Evolutionary conservation across 2,113 vertebrate species (phyloP).

Genomic region (Brienomyrus brachyistius): DNA sequence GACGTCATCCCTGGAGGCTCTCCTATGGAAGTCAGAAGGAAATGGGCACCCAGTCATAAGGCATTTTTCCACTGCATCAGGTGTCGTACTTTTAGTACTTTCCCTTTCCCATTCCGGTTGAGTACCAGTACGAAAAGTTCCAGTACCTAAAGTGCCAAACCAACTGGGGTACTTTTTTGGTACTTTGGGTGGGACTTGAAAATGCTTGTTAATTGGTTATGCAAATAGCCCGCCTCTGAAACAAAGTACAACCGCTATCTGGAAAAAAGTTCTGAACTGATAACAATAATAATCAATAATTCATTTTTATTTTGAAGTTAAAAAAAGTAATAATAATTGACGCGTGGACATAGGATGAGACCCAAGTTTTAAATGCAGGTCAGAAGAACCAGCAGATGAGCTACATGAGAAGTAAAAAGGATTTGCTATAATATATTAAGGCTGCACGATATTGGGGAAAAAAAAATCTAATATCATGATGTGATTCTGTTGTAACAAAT

Average conservation of each 20-base stretch:
- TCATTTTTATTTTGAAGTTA: too few relatives aligned
- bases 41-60: neutral
- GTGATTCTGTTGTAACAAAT: neutral
- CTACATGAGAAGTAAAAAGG: neutral
- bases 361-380: neutral
- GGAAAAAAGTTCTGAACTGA: neutral
- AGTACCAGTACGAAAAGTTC: neutral
- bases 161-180: neutral
- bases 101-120: neutral
- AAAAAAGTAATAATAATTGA: neutral
- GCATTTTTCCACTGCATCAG: neutral
- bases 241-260: neutral
- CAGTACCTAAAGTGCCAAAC: neutral
- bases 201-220: neutral
- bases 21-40: slow-evolving; percentile 36
- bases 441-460: neutral
- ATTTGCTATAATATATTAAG: neutral
- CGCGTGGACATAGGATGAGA: neutral
- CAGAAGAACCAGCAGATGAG: neutral
- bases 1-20: slow-evolving; percentile 48
- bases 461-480: neutral
- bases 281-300: neutral
- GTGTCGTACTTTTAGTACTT: neutral
- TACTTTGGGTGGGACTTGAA: neutral
- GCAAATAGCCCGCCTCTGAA: neutral